A percentile compares a stretch with the other conserved stretches of the same genome.
Conservation (phyloP, 2,113 vertebrate species). For the Mastomys natalensis region DNA sequence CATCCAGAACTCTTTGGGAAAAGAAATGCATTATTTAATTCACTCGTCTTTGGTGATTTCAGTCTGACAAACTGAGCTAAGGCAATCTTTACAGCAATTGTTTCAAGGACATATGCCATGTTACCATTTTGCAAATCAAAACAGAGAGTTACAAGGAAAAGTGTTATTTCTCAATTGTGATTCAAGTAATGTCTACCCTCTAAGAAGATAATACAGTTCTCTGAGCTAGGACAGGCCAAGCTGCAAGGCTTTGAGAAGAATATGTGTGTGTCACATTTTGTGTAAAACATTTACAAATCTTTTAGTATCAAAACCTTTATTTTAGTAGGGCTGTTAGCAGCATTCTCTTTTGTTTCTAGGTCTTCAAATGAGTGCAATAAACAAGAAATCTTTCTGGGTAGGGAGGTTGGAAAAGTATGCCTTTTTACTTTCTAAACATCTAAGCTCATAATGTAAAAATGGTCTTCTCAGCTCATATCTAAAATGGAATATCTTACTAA, state of each 20-base stretch:
- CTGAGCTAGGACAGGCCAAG: background rate
- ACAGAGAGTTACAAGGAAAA: background rate
- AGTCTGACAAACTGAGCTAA: background rate
- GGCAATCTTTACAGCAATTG: background rate
- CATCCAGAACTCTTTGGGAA: background rate
- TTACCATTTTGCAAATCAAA: background rate
- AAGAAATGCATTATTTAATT: background rate
- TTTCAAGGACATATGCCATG: background rate
- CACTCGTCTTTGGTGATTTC: background rate
- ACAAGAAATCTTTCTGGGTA: background rate
- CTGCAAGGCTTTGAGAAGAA: background rate
- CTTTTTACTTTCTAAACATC: constrained; percentile 1
- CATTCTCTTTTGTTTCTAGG: background rate
- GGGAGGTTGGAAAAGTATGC: background rate
- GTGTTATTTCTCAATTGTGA: background rate
- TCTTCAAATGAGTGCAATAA: constrained; percentile 33
- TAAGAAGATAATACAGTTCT: background rate
- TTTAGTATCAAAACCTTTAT: constrained; percentile 6
- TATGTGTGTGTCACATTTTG: background rate
- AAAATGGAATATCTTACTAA: constrained; percentile 1
- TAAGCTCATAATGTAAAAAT: background rate
- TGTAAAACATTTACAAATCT: background rate
- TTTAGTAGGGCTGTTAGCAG: constrained; percentile 26
- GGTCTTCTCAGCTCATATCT: background rate
- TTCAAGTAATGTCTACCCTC: background rate